These are phyloP conservation scores for Epinotia ramella DNA, from an alignment of 2,888 invertebrate genomes.

Conservation along the genomic window DNA sequence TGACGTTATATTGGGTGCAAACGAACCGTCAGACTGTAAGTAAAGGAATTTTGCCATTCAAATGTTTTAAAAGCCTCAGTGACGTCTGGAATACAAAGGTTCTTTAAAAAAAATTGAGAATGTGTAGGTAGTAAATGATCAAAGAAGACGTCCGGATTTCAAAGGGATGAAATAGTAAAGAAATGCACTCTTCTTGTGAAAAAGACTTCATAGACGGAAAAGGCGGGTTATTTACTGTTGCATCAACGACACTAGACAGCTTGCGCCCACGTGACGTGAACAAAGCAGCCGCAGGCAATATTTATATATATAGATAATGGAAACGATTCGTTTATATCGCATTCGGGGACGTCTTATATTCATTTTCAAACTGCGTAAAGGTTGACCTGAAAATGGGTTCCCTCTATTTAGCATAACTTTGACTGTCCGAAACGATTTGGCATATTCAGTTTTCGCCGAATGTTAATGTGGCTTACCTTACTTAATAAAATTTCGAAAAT, in stretches of 20 bases:
- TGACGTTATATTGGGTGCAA: background rate
- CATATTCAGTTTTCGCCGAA: no score
- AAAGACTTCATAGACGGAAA: background rate
- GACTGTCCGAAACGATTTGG: no score
- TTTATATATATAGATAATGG: no score
- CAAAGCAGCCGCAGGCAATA: background rate
- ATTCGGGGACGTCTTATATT: no score
- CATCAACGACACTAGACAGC: background rate
- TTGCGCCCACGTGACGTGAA: conserved; percentile 4
- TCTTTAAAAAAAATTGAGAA: background rate
- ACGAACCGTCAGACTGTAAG: background rate
- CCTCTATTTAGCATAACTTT: no score
- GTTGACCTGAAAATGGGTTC: no score
- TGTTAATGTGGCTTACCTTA: no score
- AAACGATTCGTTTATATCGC: no score
- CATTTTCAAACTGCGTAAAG: no score
- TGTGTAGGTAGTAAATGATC: conserved; percentile 13
- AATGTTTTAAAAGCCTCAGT: conserved; percentile 1
- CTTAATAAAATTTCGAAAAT: no score
- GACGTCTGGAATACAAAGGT: conserved; percentile 5
- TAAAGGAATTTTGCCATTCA: conserved; percentile 1
- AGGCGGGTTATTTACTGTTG: background rate
- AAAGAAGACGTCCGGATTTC: background rate
- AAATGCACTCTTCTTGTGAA: conserved; percentile 1
- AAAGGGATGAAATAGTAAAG: conserved; percentile 15